Conservation (phyloP, 2,113 vertebrate species). For the Chaetops frenatus region DNA sequence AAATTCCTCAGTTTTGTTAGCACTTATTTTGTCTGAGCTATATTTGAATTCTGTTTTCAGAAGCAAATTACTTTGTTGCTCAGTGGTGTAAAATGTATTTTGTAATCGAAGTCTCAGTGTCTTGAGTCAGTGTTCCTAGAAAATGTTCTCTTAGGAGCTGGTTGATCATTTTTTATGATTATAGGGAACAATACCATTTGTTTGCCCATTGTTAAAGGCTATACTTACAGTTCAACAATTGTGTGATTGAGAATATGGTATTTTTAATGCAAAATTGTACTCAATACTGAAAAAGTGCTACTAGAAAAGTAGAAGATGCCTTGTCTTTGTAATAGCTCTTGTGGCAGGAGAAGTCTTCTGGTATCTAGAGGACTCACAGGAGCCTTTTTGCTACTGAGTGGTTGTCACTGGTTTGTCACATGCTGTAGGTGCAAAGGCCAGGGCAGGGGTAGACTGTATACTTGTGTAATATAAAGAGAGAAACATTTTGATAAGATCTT, state of each 20-base stretch:
- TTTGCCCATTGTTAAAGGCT: not conserved
- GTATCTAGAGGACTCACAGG: not conserved
- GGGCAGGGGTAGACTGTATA: not conserved
- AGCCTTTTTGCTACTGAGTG: not conserved
- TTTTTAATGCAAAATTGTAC: not conserved
- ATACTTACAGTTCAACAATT: not conserved
- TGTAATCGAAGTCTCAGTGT: not conserved
- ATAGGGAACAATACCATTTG: fast-evolving
- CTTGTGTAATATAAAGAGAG: not conserved
- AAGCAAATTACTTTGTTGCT: not conserved
- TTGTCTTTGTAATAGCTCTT: not conserved
- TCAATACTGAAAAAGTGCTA: not conserved
- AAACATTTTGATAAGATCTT: not conserved
- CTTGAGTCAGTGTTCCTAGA: not conserved
- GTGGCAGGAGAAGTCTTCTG: not conserved
- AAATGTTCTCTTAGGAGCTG: not conserved
- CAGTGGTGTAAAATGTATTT: not conserved
- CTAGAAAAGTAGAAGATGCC: not conserved
- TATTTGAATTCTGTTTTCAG: not conserved
- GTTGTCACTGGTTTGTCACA: not conserved
- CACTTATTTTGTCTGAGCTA: not conserved
- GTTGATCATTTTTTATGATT: not conserved
- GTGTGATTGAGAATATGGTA: not conserved
- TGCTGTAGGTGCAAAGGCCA: not conserved
- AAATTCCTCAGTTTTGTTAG: not conserved